These are phyloP conservation scores for Cheilosia variabilis DNA, from an alignment of 2,888 invertebrate species.

Conservation along the genomic window DNA sequence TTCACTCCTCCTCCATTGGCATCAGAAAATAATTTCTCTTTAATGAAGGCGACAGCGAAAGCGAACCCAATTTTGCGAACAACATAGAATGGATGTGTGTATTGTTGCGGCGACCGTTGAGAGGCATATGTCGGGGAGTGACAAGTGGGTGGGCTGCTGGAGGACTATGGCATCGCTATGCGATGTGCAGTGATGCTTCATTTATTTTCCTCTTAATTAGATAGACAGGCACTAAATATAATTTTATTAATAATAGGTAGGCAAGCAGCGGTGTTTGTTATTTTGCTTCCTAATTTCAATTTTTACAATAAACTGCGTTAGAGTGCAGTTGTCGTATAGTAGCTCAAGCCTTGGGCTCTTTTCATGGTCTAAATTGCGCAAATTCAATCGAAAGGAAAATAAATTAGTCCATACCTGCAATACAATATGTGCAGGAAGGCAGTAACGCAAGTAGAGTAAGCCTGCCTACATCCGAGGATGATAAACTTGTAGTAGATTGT, in stretches of 20 bases:
- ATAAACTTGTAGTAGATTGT: constrained; percentile 7
- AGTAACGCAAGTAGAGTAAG: constrained; percentile 19
- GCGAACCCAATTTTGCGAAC: constrained; percentile 64
- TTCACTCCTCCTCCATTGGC: constrained; percentile 50
- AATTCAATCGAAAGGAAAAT: constrained; percentile 65
- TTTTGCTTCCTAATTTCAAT: constrained; percentile 39
- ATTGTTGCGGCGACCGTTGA: neutral
- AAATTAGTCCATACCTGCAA: constrained; percentile 60
- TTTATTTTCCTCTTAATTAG: constrained; percentile 71
- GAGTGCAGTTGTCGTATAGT: neutral
- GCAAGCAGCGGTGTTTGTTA: neutral
- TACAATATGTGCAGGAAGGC: constrained; percentile 51
- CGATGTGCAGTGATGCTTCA: constrained; percentile 54
- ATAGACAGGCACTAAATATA: constrained; percentile 60
- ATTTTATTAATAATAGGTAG: constrained; percentile 48
- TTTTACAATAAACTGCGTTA: constrained; percentile 44
- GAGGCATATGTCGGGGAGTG: neutral
- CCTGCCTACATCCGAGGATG: constrained; percentile 5
- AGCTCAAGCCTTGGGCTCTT: neutral
- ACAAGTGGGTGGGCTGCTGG: neutral
- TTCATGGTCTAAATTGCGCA: constrained; percentile 58
- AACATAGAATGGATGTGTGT: constrained; percentile 12
- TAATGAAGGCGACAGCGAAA: constrained; percentile 62
- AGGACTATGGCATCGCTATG: constrained; percentile 4
- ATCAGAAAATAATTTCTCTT: constrained; percentile 68